These are phyloP conservation scores for Naso thynnoides DNA, from an alignment of 2,797 vertebrate species.

Conservation along the genomic window DNA sequence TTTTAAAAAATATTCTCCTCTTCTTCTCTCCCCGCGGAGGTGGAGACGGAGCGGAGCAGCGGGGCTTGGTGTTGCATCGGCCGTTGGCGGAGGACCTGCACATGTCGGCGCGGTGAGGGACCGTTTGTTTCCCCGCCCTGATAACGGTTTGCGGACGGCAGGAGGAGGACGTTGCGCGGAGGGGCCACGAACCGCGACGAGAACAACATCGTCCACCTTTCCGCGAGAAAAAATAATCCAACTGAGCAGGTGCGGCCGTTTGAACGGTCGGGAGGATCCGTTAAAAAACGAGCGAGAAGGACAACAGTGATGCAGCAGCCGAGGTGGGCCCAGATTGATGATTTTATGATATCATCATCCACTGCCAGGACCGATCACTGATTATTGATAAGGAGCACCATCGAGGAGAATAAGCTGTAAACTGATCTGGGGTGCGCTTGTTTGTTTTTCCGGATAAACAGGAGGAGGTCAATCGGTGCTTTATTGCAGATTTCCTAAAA, in stretches of 20 bases:
- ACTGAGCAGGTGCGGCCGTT: conserved; percentile 44
- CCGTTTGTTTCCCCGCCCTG: conserved; percentile 82
- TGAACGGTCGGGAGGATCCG: conserved; percentile 41
- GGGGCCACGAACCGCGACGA: conserved; percentile 8
- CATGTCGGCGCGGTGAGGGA: conserved; percentile 83
- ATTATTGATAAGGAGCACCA: conserved; percentile 59
- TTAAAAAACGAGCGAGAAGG: conserved; percentile 53
- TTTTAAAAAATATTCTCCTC: too few species aligned
- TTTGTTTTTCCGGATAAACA: conserved; percentile 31
- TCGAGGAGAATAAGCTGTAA: conserved; percentile 42
- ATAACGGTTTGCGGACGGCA: conserved; percentile 64
- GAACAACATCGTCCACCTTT: conserved; percentile 13
- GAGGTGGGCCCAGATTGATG: conserved; percentile 78
- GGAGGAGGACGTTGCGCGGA: conserved; percentile 38
- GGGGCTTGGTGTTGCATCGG: conserved; percentile 69
- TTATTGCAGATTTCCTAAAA: conserved; percentile 36
- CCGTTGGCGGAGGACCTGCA: conserved; percentile 79
- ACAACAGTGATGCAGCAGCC: conserved; percentile 79
- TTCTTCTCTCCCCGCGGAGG: conserved; percentile 40
- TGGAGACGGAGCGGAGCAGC: conserved; percentile 50
- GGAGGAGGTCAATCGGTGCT: conserved; percentile 22
- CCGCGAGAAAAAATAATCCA: not conserved
- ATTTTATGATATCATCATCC: conserved; percentile 75
- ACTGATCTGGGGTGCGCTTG: conserved; percentile 37
- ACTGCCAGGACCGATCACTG: conserved; percentile 71